Evolutionary conservation across 2,888 invertebrate genomes (phyloP).

Genomic region (Brenthis hecate): DNA sequence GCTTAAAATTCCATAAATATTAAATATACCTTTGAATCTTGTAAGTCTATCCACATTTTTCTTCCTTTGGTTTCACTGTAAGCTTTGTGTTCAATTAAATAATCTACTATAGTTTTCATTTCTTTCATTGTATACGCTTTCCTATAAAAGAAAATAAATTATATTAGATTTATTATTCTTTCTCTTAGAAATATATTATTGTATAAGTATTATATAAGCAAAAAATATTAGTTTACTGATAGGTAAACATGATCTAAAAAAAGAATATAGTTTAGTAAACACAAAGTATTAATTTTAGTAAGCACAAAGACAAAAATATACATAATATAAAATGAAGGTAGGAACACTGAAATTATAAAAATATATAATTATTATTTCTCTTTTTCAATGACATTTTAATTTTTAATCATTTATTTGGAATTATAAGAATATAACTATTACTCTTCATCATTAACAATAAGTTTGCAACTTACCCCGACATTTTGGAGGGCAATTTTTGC

Average conservation of each 20-base stretch:
- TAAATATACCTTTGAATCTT: conserved; percentile 58
- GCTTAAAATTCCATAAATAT: not conserved
- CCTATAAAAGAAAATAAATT: conserved; percentile 48
- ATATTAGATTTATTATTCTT: not conserved
- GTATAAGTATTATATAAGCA: not conserved
- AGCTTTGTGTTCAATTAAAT: conserved; percentile 58
- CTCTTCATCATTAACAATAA: conserved; percentile 2
- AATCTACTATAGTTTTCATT: conserved; percentile 70
- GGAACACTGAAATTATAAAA: no score
- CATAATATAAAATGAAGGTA: no score
- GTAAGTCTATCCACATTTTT: conserved; percentile 74
- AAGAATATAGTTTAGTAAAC: no score
- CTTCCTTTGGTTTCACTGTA: conserved; percentile 64
- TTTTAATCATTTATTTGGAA: no score
- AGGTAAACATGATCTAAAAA: no score
- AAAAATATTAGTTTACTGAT: no score
- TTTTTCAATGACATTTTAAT: no score
- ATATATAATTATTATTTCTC: no score
- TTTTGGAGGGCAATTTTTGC: conserved; percentile 46
- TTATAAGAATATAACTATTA: no score
- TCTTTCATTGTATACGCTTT: conserved; percentile 69
- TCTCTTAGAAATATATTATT: not conserved
- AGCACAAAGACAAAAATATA: no score
- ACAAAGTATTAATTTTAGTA: no score
- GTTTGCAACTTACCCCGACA: conserved; percentile 62